These are phyloP conservation scores for Rhynchophorus ferrugineus DNA, from an alignment of 1,140 invertebrate genomes.

Conservation along the genomic window DNA sequence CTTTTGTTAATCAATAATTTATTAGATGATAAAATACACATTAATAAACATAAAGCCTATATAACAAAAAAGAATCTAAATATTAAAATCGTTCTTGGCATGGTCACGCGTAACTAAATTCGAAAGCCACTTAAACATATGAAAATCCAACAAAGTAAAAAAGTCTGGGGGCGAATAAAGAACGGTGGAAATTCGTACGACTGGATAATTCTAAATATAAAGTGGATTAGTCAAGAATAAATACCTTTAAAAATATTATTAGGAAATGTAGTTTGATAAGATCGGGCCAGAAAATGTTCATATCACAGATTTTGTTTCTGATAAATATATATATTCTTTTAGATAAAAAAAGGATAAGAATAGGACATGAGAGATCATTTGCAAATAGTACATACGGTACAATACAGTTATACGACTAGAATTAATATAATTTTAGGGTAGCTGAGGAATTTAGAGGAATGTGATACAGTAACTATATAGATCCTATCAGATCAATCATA, in stretches of 20 bases:
- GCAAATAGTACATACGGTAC: too few species aligned
- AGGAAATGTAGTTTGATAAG: background rate
- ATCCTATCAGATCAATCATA: too few species aligned
- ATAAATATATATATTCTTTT: background rate
- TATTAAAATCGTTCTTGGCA: slow-evolving; percentile 20
- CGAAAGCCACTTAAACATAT: slow-evolving; percentile 7
- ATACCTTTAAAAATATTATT: background rate
- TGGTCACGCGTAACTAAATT: slow-evolving; percentile 18
- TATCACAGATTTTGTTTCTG: slow-evolving; percentile 4
- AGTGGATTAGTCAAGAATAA: background rate
- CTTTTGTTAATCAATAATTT: slow-evolving; percentile 11
- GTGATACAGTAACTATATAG: too few species aligned
- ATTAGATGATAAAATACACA: slow-evolving; percentile 20
- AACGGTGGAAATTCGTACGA: background rate
- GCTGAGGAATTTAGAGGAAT: too few species aligned
- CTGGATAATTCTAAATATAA: background rate
- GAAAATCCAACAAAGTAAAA: slow-evolving; percentile 14
- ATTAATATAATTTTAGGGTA: too few species aligned
- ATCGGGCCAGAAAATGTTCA: background rate
- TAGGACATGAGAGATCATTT: background rate
- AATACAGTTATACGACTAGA: too few species aligned
- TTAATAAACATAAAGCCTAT: slow-evolving; percentile 16
- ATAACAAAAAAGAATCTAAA: slow-evolving; percentile 10
- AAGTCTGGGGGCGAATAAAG: slow-evolving; percentile 12
- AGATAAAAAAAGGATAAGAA: background rate